These are phyloP conservation scores for Cerceris rybyensis DNA, from an alignment of 2,888 invertebrate species.

Conservation along the genomic window DNA sequence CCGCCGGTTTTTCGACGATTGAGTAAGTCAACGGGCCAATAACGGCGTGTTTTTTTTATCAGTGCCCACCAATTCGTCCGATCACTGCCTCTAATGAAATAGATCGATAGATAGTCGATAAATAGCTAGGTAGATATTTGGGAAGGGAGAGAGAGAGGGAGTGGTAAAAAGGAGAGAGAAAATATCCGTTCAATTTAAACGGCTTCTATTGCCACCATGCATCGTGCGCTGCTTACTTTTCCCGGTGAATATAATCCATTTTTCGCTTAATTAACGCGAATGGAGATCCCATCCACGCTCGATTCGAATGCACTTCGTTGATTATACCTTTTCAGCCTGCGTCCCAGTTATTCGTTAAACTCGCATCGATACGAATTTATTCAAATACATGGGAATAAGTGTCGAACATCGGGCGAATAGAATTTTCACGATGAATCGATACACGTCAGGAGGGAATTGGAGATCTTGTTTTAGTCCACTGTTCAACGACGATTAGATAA, in stretches of 20 bases:
- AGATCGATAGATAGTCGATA: too few species aligned
- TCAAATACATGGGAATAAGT: neutral
- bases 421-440: neutral
- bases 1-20: too few species aligned
- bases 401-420: neutral
- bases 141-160: too few species aligned
- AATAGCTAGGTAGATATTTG: too few species aligned
- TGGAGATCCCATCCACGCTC: slow-evolving; percentile 11
- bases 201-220: slow-evolving; percentile 9
- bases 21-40: too few species aligned
- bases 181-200: slow-evolving; percentile 48
- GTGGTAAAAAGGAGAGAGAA: too few species aligned
- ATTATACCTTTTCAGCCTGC: slow-evolving; percentile 20
- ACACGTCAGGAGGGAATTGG: too few species aligned
- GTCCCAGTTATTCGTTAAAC: slow-evolving; percentile 13
- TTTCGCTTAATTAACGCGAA: slow-evolving; percentile 44
- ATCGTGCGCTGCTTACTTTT: slow-evolving; percentile 10
- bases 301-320: slow-evolving; percentile 12
- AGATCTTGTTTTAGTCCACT: too few species aligned
- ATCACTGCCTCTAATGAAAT: too few species aligned
- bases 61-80: too few species aligned
- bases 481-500: too few species aligned
- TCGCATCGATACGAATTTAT: slow-evolving; percentile 6
- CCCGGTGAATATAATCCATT: slow-evolving; percentile 20
- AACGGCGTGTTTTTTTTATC: too few species aligned